Conservation (phyloP, 2,888 invertebrate genomes). For the Gortyna flavago region DNA sequence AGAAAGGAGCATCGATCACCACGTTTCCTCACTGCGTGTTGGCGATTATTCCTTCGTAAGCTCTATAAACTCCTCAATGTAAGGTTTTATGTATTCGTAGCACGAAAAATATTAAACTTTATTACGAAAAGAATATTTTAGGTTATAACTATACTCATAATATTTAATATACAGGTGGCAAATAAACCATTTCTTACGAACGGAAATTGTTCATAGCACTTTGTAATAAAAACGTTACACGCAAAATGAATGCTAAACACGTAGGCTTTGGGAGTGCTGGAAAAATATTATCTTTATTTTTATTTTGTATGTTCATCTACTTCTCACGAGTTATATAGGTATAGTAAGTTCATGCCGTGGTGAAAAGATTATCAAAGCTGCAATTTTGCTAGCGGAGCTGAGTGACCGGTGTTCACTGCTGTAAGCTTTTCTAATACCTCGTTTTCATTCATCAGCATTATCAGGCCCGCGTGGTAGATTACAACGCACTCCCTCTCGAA, state of each 20-base stretch:
- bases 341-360: not conserved
- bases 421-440: not conserved
- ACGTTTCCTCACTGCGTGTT: not conserved
- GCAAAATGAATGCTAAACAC: constrained; percentile 13
- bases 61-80: not conserved
- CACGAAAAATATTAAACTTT: not conserved
- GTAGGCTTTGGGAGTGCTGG: not conserved
- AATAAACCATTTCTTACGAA: not conserved
- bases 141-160: not conserved
- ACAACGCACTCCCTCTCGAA: no score
- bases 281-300: not conserved
- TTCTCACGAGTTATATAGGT: not conserved
- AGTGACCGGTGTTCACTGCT: not conserved
- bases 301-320: not conserved
- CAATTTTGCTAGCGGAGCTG: not conserved
- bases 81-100: not conserved
- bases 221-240: constrained; percentile 7
- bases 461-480: no score
- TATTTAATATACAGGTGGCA: constrained; percentile 5
- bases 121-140: not conserved
- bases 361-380: no score
- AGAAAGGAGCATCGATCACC: not conserved
- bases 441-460: not conserved
- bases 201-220: constrained; percentile 12
- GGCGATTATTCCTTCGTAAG: not conserved